Conservation (phyloP, 2,113 vertebrate species). For the Cyprinodon variegatus region DNA sequence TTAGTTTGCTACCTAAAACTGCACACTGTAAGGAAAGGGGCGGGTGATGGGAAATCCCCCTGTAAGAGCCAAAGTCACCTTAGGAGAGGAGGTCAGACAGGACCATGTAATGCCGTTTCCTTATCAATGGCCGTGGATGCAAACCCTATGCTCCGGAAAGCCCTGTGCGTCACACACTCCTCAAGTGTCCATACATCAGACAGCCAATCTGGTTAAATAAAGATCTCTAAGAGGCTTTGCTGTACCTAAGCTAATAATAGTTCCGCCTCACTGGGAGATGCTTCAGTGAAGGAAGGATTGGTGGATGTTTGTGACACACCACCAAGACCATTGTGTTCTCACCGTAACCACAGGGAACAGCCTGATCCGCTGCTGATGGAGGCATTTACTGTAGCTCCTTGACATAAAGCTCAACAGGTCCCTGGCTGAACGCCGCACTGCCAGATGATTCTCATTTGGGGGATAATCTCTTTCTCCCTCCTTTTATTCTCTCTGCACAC, state of each 20-base stretch:
- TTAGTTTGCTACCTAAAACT: slow-evolving; percentile 70
- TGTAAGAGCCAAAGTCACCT: slow-evolving; percentile 65
- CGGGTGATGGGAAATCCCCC: slow-evolving; percentile 69
- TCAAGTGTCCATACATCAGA: slow-evolving; percentile 76
- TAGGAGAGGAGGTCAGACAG: slow-evolving; percentile 38
- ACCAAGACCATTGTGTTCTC: slow-evolving; percentile 46
- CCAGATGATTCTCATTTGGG: slow-evolving; percentile 47
- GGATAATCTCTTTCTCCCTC: slow-evolving; percentile 55
- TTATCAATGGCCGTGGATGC: slow-evolving; percentile 51
- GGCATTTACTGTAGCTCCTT: slow-evolving; percentile 40
- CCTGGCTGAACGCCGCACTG: slow-evolving; percentile 41
- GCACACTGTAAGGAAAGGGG: slow-evolving; percentile 38
- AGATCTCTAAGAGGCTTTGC: slow-evolving; percentile 83
- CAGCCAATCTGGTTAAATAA: slow-evolving; percentile 81
- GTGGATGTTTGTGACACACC: slow-evolving; percentile 61
- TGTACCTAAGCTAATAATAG: slow-evolving; percentile 83
- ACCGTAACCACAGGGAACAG: slow-evolving; percentile 29
- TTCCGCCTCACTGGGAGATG: slow-evolving; percentile 50
- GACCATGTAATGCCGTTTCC: slow-evolving; percentile 23
- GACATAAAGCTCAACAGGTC: slow-evolving; percentile 44
- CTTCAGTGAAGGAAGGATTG: slow-evolving; percentile 52
- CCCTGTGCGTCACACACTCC: slow-evolving; percentile 58
- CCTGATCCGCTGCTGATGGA: slow-evolving; percentile 42
- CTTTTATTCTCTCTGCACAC: slow-evolving; percentile 42
- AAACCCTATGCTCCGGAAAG: slow-evolving; percentile 45